Conservation (phyloP, 23 tunicate genomes). For the Clavelina lepadiformis region DNA sequence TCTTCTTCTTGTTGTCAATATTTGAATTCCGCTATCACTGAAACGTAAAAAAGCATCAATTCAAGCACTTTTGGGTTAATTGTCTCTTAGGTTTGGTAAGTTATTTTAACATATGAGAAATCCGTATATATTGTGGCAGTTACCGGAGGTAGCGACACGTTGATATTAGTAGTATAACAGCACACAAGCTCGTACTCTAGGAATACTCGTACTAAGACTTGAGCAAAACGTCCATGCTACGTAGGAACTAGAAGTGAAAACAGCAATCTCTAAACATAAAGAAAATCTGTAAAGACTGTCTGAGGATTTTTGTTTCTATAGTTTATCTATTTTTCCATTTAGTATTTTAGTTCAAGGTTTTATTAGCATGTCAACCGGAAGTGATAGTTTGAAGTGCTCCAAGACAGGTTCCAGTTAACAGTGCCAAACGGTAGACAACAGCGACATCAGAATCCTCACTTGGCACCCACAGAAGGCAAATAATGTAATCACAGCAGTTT, state of each 20-base stretch:
- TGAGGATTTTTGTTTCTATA: no score
- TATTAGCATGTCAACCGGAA: background rate
- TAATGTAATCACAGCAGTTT: background rate
- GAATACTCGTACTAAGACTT: background rate
- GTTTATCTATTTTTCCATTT: no score
- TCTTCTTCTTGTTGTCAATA: no score
- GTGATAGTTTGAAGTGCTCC: background rate
- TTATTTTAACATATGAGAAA: no score
- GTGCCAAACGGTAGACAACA: background rate
- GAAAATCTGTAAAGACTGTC: no score
- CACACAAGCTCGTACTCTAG: constrained; percentile 21
- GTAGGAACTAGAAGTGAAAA: background rate
- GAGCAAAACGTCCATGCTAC: background rate
- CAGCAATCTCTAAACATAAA: background rate
- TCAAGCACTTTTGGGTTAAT: no score
- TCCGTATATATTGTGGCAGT: no score
- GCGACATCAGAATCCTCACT: background rate
- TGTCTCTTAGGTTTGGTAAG: no score
- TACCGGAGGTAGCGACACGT: background rate
- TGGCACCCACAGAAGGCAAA: constrained; percentile 16
- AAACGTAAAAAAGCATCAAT: no score
- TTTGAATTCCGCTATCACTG: no score
- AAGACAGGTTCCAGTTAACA: background rate
- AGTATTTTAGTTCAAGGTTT: no score
- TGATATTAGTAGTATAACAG: background rate